These are phyloP conservation scores for Clarias laeviceps DNA, from an alignment of 2,797 vertebrate genomes.

Conservation along the genomic window DNA sequence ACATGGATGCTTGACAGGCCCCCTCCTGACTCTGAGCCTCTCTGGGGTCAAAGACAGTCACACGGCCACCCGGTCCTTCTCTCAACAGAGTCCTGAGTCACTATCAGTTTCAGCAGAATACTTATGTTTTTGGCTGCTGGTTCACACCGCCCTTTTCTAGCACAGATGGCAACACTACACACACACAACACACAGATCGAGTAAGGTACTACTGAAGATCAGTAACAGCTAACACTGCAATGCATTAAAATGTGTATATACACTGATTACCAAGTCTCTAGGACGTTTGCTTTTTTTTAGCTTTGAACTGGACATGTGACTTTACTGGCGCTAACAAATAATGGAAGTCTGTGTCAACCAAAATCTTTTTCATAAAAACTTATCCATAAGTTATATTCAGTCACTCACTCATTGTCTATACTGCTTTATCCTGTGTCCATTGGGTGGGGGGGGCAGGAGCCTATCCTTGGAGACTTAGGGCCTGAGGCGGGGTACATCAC, in stretches of 20 bases:
- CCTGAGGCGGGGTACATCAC: no score
- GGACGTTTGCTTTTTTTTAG: no score
- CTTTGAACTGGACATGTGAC: background rate
- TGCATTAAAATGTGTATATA: background rate
- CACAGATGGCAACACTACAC: constrained; percentile 42
- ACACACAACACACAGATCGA: background rate
- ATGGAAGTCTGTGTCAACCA: no score
- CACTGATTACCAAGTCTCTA: background rate
- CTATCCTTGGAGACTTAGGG: no score
- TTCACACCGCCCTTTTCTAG: constrained; percentile 24
- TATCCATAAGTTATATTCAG: background rate
- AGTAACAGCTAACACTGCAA: background rate
- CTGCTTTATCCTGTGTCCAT: no score
- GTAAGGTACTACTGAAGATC: background rate
- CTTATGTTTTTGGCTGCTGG: constrained; percentile 37
- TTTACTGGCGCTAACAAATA: background rate
- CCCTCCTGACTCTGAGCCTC: constrained; percentile 27
- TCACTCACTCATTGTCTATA: no score
- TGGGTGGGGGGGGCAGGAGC: no score
- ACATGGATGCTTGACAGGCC: constrained; percentile 14
- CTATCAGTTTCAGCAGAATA: constrained; percentile 22
- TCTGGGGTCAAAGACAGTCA: constrained; percentile 37
- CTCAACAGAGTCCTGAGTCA: constrained; percentile 4
- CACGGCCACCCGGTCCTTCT: constrained; percentile 1
- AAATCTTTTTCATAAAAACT: background rate